A percentile compares a stretch with the other conserved stretches of the same genome.
These are phyloP conservation scores for Uria lomvia DNA, from an alignment of 2,113 vertebrate species.

Conservation along the genomic window DNA sequence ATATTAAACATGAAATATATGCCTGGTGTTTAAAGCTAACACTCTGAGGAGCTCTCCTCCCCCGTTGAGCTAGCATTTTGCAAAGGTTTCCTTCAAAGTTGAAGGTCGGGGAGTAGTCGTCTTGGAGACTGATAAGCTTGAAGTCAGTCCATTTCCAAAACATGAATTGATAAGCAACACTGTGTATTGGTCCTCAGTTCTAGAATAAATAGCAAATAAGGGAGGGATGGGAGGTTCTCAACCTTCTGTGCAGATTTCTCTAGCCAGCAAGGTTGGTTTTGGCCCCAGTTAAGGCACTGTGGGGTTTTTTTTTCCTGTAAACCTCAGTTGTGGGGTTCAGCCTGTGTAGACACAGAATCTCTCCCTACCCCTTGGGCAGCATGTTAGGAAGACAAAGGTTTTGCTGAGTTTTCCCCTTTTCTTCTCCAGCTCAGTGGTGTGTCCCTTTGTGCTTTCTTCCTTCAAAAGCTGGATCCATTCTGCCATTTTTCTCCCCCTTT, in stretches of 20 bases:
- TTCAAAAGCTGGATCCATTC: background rate
- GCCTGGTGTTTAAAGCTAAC: background rate
- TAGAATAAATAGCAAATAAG: background rate
- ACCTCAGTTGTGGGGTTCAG: background rate
- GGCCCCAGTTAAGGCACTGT: background rate
- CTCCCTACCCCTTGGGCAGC: background rate
- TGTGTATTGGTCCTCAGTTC: background rate
- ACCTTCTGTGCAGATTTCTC: background rate
- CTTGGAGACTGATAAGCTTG: background rate
- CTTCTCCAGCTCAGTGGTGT: background rate
- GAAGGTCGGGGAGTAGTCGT: background rate
- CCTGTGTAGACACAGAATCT: background rate
- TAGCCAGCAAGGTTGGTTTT: background rate
- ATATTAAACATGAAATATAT: background rate
- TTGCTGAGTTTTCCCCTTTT: background rate
- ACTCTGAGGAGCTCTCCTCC: background rate
- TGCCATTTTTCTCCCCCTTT: background rate
- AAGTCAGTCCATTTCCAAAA: background rate
- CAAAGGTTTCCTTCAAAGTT: background rate
- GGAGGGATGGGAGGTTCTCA: background rate
- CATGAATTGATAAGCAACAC: background rate
- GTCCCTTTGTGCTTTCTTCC: background rate
- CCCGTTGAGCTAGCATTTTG: background rate
- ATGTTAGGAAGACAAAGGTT: background rate
- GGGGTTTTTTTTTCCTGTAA: background rate